Evolutionary conservation across 2,797 vertebrate genomes (phyloP).

Genomic region (Rhinoraja longicauda): DNA sequence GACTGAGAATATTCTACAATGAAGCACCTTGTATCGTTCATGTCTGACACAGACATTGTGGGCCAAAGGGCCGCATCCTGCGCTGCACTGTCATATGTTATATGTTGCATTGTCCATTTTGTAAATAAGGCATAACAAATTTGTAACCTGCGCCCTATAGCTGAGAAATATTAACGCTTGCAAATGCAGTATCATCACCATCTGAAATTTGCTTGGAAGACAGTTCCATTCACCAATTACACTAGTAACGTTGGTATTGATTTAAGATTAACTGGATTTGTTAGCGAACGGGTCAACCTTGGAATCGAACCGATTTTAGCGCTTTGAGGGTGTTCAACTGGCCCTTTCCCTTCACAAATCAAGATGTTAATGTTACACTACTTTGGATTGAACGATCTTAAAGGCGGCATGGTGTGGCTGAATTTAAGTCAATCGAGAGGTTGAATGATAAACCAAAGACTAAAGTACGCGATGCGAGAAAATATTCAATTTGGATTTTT

Average conservation of each 20-base stretch:
- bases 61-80: too few species aligned
- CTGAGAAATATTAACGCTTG: not conserved
- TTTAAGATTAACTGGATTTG: not conserved
- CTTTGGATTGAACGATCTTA: not conserved
- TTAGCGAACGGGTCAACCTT: not conserved
- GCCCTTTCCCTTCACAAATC: not conserved
- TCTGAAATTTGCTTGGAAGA: not conserved
- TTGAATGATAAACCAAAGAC: not conserved
- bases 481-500: not conserved
- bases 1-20: not conserved
- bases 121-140: not conserved
- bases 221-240: not conserved
- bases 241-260: too few species aligned
- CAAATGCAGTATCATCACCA: not conserved
- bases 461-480: not conserved
- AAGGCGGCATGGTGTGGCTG: not conserved
- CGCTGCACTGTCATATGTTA: too few species aligned
- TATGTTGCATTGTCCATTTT: too few species aligned
- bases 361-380: not conserved
- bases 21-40: not conserved
- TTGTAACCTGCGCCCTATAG: not conserved
- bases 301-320: not conserved
- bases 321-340: not conserved
- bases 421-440: not conserved
- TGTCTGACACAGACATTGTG: not conserved